Evolutionary conservation across 1,140 invertebrate genomes (phyloP), one percentile per base, ranked within the genome.

Genomic region (Penaeus vannamei): DNA sequence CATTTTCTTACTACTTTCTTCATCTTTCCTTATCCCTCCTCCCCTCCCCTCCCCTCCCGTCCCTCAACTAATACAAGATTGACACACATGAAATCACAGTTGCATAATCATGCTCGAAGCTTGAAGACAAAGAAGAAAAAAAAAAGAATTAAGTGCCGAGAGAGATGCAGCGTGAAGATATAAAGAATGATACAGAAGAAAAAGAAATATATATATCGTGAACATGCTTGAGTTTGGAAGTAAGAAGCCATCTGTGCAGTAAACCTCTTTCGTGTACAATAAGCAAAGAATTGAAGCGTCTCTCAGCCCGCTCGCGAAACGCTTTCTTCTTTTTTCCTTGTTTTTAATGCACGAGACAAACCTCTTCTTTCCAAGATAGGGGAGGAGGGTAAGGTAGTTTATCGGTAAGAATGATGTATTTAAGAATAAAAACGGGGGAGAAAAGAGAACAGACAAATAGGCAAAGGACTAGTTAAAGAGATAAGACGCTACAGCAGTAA

Each of bases 201-300:
- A 79, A 22, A 20, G 42, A 77, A n/a, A n/a, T n/a, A 29, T 32
- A 79, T 7, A 29, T 46, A 79, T 32, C 77, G 10, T 80, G 60
- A 53, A 26, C 85, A 86, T 86, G 61, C 85, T 32, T 42, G 19
- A 86, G 60, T 77, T 86, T 86, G 85, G 77, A 36, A 86, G 83
- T 64, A 87, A 83, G 86, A 87, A 80, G 86, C 86, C 86, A 82
- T 83, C 80, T 87, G 86, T 87, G 86, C 86, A 87, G 53, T 81
- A 69, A 81, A 82, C 79, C 79, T 81, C 86, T 83, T 23, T 59
- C 29, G 19, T 66, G n/a, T 4, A 36, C 22, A 26, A 7, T 77
- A 79, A 79, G 20, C 76, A 36, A 46, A 23, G 46, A 23, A 59
- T 22, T 85, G 46, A 53, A 53, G 53, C 53, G 53, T 53, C 53